Evolutionary conservation across 2,888 invertebrate genomes (phyloP), one percentile per base, ranked within the genome.

Genomic region (Apodemia duryi): DNA sequence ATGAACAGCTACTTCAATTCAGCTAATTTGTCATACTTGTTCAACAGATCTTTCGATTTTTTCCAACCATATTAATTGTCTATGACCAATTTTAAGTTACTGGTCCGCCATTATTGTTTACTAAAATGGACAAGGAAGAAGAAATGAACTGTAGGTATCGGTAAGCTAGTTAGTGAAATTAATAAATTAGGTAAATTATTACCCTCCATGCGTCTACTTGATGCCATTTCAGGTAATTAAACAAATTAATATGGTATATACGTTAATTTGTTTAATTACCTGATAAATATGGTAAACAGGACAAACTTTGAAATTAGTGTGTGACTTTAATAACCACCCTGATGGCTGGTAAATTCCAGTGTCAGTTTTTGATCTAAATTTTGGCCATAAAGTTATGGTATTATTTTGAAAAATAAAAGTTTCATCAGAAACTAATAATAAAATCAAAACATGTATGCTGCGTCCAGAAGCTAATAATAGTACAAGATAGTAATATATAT

Each of bases 181-280:
- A 69, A 70, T 29, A 70, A 29, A 21, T 35, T 63, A 52, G 21
- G 62, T 57, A 60, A 7, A 64, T 32, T 52, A 21, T n/a, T 51
- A 62, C 63, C 21, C 9, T 38, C 21, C 2, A 5, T 21, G 10
- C 54, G 10, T 61, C 63, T 54, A 29, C 46, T 43, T 21, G 11
- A 10, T n/a, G 57, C 6, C 28, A 21, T 52, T 63, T 35, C 28
- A 2, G 54, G 21, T 32, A 54, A 41, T 32, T 35, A 21, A 21
- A 21, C 21, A 21, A 21, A 21, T 21, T 21, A 21, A 21, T 21
- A 21, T 21, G 21, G 21, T 21, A 21, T 21, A 21, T 21, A 21
- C 1, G 21, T 21, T 21, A 21, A 21, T 21, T 21, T 21, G 21
- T 21, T 21, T 21, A 21, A 21, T 21, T 21, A 21, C 21, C 21